Evolutionary conservation across 2,888 invertebrate species (phyloP).

Genomic region (Nemotelus nigrinus): DNA sequence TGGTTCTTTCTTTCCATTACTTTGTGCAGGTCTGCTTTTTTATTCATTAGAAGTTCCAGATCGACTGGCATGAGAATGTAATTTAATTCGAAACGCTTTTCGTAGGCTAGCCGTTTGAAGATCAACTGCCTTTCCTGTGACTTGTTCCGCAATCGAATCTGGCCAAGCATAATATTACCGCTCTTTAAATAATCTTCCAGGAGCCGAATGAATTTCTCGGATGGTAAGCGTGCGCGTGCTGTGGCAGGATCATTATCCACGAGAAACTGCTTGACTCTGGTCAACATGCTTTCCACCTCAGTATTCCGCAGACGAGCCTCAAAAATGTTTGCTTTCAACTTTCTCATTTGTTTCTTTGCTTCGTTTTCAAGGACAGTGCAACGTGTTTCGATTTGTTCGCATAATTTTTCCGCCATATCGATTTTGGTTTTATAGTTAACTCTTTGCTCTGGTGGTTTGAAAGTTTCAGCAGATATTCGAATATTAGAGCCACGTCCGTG

Average conservation of each 20-base stretch:
- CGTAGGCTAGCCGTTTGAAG: constrained; percentile 47
- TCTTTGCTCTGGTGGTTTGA: background rate
- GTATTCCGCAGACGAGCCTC: background rate
- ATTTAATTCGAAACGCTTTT: constrained; percentile 67
- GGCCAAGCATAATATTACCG: background rate
- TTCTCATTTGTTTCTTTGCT: background rate
- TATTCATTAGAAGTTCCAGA: constrained; percentile 69
- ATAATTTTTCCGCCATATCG: background rate
- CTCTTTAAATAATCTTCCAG: background rate
- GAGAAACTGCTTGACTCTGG: background rate
- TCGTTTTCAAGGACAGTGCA: background rate
- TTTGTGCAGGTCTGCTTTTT: constrained; percentile 65
- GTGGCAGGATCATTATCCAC: background rate
- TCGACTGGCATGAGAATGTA: constrained; percentile 68
- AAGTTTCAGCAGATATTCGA: background rate
- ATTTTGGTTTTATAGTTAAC: background rate
- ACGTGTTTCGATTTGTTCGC: background rate
- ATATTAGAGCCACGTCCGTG: background rate
- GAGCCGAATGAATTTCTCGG: constrained; percentile 1
- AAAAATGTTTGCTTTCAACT: background rate
- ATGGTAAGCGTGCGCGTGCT: background rate
- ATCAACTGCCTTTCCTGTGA: background rate
- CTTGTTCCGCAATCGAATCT: constrained; percentile 1
- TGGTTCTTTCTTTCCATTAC: constrained; percentile 61
- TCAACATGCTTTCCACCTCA: background rate